phyloP scores from a whole-genome alignment of 2,888 invertebrate species.

The Seira sanloemensis region DNA sequence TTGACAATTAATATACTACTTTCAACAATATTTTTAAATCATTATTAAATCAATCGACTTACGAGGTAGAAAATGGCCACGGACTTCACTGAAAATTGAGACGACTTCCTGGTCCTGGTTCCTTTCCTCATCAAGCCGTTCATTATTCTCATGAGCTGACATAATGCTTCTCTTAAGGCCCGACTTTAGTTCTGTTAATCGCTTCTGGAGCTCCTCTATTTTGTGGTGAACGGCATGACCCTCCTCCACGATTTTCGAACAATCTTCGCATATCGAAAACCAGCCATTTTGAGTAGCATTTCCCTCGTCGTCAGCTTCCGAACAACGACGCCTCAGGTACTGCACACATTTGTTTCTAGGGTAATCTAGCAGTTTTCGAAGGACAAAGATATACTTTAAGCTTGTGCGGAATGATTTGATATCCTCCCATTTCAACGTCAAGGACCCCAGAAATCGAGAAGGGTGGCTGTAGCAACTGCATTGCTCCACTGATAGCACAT shows the following conservation, averaged over 20 bases:
- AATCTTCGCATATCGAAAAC: slow-evolving; percentile 38
- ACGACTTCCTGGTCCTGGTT: not conserved
- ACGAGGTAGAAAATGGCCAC: slow-evolving; percentile 20
- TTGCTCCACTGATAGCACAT: too few relatives aligned
- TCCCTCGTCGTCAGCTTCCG: not conserved
- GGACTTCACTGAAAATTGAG: slow-evolving; percentile 20
- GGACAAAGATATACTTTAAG: slow-evolving; percentile 37
- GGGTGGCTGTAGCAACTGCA: slow-evolving; percentile 25
- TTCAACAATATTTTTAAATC: too few relatives aligned
- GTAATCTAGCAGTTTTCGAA: slow-evolving; percentile 29
- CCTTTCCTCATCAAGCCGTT: not conserved
- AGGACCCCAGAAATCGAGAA: not conserved
- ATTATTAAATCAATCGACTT: too few relatives aligned
- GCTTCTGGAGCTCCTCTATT: slow-evolving; percentile 10
- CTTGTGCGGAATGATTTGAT: not conserved
- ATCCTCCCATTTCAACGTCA: not conserved
- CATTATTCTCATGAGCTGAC: not conserved
- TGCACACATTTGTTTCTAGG: slow-evolving; percentile 21
- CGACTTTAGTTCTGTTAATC: slow-evolving; percentile 11
- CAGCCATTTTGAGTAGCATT: slow-evolving; percentile 15
- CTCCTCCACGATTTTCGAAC: slow-evolving; percentile 23
- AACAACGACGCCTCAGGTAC: not conserved
- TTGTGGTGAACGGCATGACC: slow-evolving; percentile 33
- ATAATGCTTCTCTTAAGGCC: slow-evolving; percentile 8
- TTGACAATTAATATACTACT: too few relatives aligned